Conservation (phyloP, 2,113 vertebrate species). For the Peromyscus maniculatus region DNA sequence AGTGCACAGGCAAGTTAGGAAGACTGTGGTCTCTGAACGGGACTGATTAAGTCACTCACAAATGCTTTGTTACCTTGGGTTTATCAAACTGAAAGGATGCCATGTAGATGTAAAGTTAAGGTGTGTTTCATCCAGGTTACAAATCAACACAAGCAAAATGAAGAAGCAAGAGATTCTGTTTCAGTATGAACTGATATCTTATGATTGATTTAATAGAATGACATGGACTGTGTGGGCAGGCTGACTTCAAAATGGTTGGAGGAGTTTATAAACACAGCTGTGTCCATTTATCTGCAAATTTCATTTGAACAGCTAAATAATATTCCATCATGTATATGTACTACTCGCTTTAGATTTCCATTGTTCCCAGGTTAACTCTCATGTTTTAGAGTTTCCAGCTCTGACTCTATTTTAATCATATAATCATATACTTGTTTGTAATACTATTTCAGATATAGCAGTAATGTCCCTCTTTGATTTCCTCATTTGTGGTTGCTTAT, state of each 20-base stretch:
- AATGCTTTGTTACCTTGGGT: background rate
- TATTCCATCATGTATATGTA: too few relatives aligned
- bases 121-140: background rate
- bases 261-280: background rate
- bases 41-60: background rate
- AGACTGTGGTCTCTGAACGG: background rate
- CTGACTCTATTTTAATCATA: too few relatives aligned
- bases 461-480: background rate
- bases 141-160: background rate
- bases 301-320: too few relatives aligned
- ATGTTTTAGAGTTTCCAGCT: too few relatives aligned
- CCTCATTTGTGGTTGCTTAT: background rate
- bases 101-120: background rate
- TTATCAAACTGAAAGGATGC: background rate
- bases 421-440: background rate
- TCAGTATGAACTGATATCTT: background rate
- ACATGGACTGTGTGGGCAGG: background rate
- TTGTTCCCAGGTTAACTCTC: too few relatives aligned
- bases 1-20: background rate
- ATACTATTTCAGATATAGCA: background rate
- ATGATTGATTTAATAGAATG: background rate
- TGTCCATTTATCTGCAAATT: too few relatives aligned
- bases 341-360: too few relatives aligned
- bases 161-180: slow-evolving; percentile 11
- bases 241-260: background rate